These are phyloP conservation scores for Anadara kagoshimensis DNA, from an alignment of 1,140 invertebrate genomes.

Conservation along the genomic window DNA sequence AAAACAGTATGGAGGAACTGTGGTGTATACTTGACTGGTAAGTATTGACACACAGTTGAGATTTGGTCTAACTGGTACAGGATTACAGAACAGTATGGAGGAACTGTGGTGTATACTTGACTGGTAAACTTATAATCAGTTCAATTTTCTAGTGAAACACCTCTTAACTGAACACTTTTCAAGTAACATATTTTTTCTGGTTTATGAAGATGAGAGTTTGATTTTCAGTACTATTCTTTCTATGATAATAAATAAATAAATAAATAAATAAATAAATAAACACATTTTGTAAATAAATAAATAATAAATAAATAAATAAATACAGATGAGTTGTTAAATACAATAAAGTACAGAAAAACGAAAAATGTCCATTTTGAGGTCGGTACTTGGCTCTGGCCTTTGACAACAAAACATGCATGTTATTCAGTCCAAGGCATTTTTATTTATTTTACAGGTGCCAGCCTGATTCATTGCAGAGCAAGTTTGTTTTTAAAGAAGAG, in stretches of 20 bases:
- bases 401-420: too few species aligned
- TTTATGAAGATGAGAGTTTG: background rate
- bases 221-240: background rate
- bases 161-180: background rate
- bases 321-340: too few species aligned
- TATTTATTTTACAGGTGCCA: conserved; percentile 57
- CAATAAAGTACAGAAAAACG: too few species aligned
- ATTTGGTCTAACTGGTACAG: conserved; percentile 82
- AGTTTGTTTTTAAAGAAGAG: conserved; percentile 53
- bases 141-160: background rate
- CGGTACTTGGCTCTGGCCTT: too few species aligned
- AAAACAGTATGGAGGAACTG: conserved; percentile 84
- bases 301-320: too few species aligned
- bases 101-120: conserved; percentile 80
- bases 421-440: background rate
- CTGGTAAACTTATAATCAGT: conserved; percentile 58
- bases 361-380: too few species aligned
- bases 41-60: conserved; percentile 52
- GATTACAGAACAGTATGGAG: conserved; percentile 84
- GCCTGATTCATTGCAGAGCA: conserved; percentile 61
- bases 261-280: too few species aligned
- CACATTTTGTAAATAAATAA: too few species aligned
- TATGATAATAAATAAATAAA: too few species aligned
- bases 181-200: background rate
- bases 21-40: conserved; percentile 77